phyloP scores from a whole-genome alignment of 2,797 vertebrate genomes.

The Knipowitschia caucasica region DNA sequence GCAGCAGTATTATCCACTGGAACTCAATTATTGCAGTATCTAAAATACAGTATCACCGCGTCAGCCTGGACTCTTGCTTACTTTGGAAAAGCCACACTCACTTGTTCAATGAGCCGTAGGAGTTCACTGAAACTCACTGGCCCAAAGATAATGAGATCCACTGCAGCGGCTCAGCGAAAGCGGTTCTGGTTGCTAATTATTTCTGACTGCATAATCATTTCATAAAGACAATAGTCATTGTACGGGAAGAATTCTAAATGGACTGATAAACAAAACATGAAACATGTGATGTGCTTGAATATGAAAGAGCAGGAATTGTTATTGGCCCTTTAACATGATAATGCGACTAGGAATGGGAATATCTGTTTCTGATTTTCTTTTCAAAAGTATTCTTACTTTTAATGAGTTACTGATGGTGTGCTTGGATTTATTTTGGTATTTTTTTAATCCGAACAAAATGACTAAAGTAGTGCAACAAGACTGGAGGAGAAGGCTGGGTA shows the following conservation, averaged over 20 bases:
- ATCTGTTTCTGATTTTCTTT: too few species aligned
- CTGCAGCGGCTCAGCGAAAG: conserved; percentile 9
- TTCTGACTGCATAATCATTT: background rate
- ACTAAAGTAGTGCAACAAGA: too few species aligned
- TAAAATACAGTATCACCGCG: background rate
- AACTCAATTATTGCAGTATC: too few species aligned
- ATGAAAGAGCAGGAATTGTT: too few species aligned
- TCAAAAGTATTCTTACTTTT: too few species aligned
- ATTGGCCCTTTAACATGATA: too few species aligned
- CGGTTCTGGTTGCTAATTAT: conserved; percentile 11
- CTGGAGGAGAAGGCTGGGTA: too few species aligned
- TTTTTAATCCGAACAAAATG: too few species aligned
- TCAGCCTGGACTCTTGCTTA: conserved; percentile 2
- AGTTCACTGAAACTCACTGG: conserved; percentile 29
- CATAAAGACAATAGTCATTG: background rate
- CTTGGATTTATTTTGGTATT: too few species aligned
- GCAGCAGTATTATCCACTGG: conserved; percentile 8
- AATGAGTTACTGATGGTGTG: too few species aligned
- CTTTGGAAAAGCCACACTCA: conserved; percentile 12
- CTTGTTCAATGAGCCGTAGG: conserved; percentile 26
- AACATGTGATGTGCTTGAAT: too few species aligned
- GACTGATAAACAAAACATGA: background rate
- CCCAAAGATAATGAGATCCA: conserved; percentile 23
- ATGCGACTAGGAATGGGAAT: too few species aligned
- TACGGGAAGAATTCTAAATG: conserved; percentile 4